Conservation (phyloP, 2,888 invertebrate genomes). For the Lymantria monacha region DNA sequence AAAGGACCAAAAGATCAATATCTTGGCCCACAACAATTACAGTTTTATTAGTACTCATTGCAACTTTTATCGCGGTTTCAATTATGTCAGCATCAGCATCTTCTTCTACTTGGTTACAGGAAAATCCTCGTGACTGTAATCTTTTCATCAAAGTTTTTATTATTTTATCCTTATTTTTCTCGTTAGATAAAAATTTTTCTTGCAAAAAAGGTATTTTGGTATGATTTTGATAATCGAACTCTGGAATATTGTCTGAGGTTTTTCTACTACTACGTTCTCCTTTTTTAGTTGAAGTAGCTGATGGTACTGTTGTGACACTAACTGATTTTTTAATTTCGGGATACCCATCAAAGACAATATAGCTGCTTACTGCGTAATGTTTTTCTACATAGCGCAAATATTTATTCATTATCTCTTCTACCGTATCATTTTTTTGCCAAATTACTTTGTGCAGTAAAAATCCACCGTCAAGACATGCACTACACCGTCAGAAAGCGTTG, state of each 20-base stretch:
- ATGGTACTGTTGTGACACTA: constrained; percentile 11
- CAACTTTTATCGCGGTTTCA: constrained; percentile 13
- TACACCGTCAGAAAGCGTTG: too few species aligned
- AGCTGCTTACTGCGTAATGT: constrained; percentile 24
- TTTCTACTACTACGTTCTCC: constrained; percentile 20
- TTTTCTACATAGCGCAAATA: constrained; percentile 21
- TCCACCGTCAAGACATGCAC: not conserved
- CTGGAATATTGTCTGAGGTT: constrained; percentile 13
- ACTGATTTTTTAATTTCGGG: constrained; percentile 18
- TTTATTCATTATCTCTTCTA: constrained; percentile 23
- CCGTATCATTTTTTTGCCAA: not conserved
- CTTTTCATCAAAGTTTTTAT: constrained; percentile 26
- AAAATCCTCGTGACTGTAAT: constrained; percentile 21
- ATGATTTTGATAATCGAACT: constrained; percentile 15
- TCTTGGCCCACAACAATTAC: constrained; percentile 28
- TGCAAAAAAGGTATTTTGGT: constrained; percentile 25
- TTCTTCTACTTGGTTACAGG: constrained; percentile 30
- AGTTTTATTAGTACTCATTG: constrained; percentile 11
- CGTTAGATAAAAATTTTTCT: constrained; percentile 31
- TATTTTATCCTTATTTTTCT: constrained; percentile 33
- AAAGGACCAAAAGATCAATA: constrained; percentile 34
- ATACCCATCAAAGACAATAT: constrained; percentile 28
- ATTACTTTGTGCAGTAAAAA: not conserved
- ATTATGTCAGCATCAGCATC: constrained; percentile 31
- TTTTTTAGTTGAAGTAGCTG: constrained; percentile 7